phyloP scores from a whole-genome alignment of 2,113 vertebrate genomes.

The Macrotus californicus region DNA sequence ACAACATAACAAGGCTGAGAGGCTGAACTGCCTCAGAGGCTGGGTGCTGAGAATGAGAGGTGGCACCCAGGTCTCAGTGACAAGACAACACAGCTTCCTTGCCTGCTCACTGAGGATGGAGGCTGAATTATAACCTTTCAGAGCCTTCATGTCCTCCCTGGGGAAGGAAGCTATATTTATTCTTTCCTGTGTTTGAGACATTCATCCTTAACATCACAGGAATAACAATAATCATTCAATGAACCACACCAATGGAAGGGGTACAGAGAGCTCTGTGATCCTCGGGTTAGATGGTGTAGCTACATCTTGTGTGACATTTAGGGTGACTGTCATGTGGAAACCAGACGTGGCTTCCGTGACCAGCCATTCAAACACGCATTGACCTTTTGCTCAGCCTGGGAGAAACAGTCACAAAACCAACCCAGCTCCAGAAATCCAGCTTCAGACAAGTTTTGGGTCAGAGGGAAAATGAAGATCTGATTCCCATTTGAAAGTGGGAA shows the following conservation, averaged over 20 bases:
- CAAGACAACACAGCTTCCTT: neutral
- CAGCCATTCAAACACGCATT: neutral
- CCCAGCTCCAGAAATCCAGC: neutral
- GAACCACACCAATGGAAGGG: neutral
- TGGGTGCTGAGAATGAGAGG: neutral
- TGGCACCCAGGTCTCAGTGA: neutral
- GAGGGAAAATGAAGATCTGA: conserved; percentile 1
- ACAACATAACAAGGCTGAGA: neutral
- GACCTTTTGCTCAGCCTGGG: neutral
- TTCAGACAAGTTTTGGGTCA: neutral
- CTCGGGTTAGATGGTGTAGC: neutral
- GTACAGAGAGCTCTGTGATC: neutral
- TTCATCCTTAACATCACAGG: neutral
- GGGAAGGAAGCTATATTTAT: neutral
- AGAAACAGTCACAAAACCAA: neutral
- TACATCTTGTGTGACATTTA: neutral
- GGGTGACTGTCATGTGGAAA: neutral
- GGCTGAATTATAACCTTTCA: neutral
- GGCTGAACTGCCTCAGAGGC: neutral
- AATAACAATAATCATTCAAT: conserved; percentile 16
- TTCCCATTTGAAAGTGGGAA: neutral
- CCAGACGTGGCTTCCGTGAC: neutral
- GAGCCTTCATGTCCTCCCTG: conserved; percentile 28
- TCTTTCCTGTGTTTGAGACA: neutral
- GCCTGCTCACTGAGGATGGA: neutral